Conservation (phyloP, 2,113 vertebrate genomes). For the Sciurus niger region DNA sequence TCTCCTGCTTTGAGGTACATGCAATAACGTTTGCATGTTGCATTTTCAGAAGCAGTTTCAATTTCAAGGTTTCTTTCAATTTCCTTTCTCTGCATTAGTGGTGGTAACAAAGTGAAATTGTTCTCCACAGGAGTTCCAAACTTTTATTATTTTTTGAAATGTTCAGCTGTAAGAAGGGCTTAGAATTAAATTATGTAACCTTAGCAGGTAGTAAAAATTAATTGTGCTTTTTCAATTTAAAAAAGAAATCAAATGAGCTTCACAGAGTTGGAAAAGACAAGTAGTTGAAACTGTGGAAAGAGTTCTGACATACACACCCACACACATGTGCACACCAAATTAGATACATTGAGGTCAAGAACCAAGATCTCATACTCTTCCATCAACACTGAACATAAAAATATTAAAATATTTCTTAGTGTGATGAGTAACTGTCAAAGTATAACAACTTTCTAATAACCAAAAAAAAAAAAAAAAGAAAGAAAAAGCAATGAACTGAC, state of each 20-base stretch:
- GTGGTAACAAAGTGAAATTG: slow-evolving; percentile 68
- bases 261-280: not conserved
- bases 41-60: slow-evolving; percentile 74
- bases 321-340: not conserved
- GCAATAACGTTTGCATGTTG: slow-evolving; percentile 41
- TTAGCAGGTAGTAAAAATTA: slow-evolving; percentile 58
- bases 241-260: not conserved
- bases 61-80: slow-evolving; percentile 68
- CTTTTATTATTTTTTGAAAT: slow-evolving; percentile 63
- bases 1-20: not conserved
- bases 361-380: not conserved
- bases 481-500: not conserved
- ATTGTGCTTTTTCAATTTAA: slow-evolving; percentile 49
- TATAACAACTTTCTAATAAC: not conserved
- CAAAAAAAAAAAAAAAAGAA: too few species aligned
- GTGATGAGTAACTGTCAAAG: not conserved
- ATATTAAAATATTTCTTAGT: not conserved
- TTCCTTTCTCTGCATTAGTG: slow-evolving; percentile 65
- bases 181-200: slow-evolving; percentile 52
- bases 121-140: slow-evolving; percentile 60
- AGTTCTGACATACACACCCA: not conserved
- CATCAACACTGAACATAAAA: not conserved
- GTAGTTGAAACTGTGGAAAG: not conserved
- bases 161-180: slow-evolving; percentile 33
- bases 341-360: not conserved